These are phyloP conservation scores for Philopotamus ludificatus DNA, from an alignment of 1,140 invertebrate genomes.

Conservation along the genomic window DNA sequence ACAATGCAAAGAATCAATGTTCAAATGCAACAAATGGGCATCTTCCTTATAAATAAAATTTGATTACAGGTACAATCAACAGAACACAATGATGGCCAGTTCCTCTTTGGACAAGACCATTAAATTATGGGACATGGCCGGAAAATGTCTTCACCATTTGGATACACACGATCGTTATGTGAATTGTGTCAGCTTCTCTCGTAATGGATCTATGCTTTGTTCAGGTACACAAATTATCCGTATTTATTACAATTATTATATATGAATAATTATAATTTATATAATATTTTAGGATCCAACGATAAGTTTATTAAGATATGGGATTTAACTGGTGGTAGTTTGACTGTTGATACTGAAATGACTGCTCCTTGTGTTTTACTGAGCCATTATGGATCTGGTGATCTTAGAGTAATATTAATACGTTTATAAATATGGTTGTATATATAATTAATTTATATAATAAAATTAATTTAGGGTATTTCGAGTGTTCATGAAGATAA, in stretches of 20 bases:
- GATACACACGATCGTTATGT: conserved; percentile 70
- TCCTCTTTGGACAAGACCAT: conserved; percentile 69
- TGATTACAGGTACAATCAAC: conserved; percentile 55
- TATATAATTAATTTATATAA: background rate
- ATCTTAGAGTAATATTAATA: conserved; percentile 27
- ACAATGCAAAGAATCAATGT: background rate
- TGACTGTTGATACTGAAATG: conserved; percentile 54
- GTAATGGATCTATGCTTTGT: conserved; percentile 62
- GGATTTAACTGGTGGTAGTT: conserved; percentile 55
- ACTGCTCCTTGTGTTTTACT: conserved; percentile 39
- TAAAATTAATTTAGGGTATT: conserved; percentile 31
- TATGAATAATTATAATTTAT: too few relatives aligned
- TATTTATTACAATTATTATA: background rate
- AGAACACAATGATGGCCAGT: conserved; percentile 63
- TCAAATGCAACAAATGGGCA: background rate
- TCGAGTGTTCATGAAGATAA: conserved; percentile 48
- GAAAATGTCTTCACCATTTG: conserved; percentile 48
- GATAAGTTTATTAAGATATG: conserved; percentile 70
- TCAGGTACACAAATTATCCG: conserved; percentile 54
- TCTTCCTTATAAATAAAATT: background rate
- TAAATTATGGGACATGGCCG: conserved; percentile 67
- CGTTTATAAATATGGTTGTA: conserved; percentile 5
- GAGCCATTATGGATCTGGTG: conserved; percentile 33
- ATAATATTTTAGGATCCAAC: conserved; percentile 62
- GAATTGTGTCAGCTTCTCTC: conserved; percentile 69